Evolutionary conservation across 35 echinoderm and acorn worm genomes (phyloP), one percentile per base, ranked within the genome.

Genomic region (Apostichopus californicus): DNA sequence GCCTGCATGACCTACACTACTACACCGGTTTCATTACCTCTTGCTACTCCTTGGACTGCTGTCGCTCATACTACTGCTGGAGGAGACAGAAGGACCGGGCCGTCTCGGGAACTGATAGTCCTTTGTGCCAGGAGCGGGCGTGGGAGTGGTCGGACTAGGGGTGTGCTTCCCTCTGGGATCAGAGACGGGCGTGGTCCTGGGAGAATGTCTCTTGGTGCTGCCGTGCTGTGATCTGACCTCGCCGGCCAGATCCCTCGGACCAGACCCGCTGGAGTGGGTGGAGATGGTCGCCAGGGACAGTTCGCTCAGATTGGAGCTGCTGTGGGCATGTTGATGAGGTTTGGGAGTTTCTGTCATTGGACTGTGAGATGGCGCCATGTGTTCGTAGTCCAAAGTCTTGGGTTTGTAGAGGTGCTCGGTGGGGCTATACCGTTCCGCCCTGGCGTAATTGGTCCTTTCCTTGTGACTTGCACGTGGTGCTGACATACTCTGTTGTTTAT

Each of bases 1-100:
- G 34, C 34, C 34, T 46, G 34, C 34, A 46, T 46, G 34, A 46
- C 34, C 0, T 46, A 46, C 34, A 46, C n/a, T 21, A 7, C 9
- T 46, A 46, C 34, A 46, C 34, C 34, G 3, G 34, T 46, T 46
- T 46, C 34, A 61, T 70, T 91, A 95, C 94, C 96, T 95, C 66
- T 90, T 93, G 21, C 91, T 87, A 56, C 86, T 87, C 56, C 90
- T 94, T 8, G 96, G 96, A 87, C 94, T 98, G 34, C 89, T 90
- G 56, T 96, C 95, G 68, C 95, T 96, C 28, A 96, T 85, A 90
- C 95, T 96, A 53, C 95, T 94, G 71, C 93, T 96, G 61, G 95
- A 96, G 11, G 95, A 96, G 23, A 87, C 93, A 2, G 94, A 95
- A 11, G 95, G 90, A 22, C 90, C 95, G 58, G 90, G 85, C 25